Evolutionary conservation across 2,113 vertebrate genomes (phyloP), one percentile per base, ranked within the genome.

Genomic region (Halcyon malimbica): DNA sequence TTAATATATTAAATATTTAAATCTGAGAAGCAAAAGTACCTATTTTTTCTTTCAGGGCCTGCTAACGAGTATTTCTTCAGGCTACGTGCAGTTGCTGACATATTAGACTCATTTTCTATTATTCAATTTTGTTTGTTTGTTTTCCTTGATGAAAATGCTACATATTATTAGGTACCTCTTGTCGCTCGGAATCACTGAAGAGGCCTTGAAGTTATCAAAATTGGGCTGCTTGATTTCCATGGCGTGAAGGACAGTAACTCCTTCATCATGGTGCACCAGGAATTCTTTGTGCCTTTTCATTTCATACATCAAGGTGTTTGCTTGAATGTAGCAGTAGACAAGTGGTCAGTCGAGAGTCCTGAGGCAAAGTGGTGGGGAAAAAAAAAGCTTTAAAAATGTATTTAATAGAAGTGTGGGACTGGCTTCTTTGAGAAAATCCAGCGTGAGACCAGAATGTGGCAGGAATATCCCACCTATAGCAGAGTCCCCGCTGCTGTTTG

Each of bases 401-500:
- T 42, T 89, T 67, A 84, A 62, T 1, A 0, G 29, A 33, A 78
- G 12, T 1, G 1, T 21, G 11, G 33, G 11, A 24, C n/a, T 35
- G 6, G 8, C 19, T 41, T 48, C 9, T 63, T 53, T 16, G 31
- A 87, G 21, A 76, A 81, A 71, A 82, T 1, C 6, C 39, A n/a
- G 2, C 13, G 48, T 3, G 9, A 69, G 9, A 39, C 12, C 18
- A 41, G 41, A 63, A 56, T 0, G 0, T 16, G 13, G 26, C 35
- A 65, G 54, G 11, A 77, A 31, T 10, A 62, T 16, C 26, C 33
- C 3, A 3, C 8, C 2, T 12, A 16, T 12, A 42, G 63, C 2
- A 2, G 13, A 60, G 11, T 12, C 37, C 3, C 0, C 0, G 1
- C 14, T 12, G 5, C 50, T 65, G 33, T 29, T 10, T 63, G 11